phyloP scores from a whole-genome alignment of 2,113 vertebrate genomes.

The Perognathus longimembris region DNA sequence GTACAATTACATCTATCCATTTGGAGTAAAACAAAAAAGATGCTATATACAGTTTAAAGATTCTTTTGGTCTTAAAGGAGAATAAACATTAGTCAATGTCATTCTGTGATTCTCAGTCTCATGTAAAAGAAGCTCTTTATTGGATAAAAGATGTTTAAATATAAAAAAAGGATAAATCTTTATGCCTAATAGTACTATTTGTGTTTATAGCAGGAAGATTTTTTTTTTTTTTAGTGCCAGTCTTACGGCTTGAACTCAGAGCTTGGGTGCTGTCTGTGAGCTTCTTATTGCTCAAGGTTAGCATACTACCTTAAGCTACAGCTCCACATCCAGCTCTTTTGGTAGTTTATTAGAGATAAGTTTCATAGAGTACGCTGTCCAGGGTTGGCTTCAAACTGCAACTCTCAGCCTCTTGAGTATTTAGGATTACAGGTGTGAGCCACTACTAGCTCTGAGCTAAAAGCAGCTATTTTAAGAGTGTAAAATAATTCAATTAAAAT shows the following conservation, averaged over 20 bases:
- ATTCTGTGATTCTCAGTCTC: not conserved
- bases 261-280: too few relatives aligned
- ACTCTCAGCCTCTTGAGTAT: too few relatives aligned
- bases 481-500: not conserved
- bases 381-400: too few relatives aligned
- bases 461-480: not conserved
- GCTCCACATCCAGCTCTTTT: too few relatives aligned
- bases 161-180: conserved; percentile 32
- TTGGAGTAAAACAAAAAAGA: conserved; percentile 1
- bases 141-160: not conserved
- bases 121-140: not conserved
- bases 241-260: too few relatives aligned
- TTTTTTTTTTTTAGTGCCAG: not conserved
- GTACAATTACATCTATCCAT: not conserved
- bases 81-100: not conserved
- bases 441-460: too few relatives aligned
- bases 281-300: too few relatives aligned
- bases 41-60: not conserved
- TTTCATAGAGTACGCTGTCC: too few relatives aligned
- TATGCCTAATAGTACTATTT: conserved; percentile 13
- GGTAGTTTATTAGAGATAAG: too few relatives aligned
- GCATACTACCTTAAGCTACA: too few relatives aligned
- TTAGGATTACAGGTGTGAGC: too few relatives aligned
- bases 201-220: not conserved
- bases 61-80: not conserved